Base-by-base conservation (phyloP, 2,113 vertebrate genomes). In the Scomber japonicus region DNA sequence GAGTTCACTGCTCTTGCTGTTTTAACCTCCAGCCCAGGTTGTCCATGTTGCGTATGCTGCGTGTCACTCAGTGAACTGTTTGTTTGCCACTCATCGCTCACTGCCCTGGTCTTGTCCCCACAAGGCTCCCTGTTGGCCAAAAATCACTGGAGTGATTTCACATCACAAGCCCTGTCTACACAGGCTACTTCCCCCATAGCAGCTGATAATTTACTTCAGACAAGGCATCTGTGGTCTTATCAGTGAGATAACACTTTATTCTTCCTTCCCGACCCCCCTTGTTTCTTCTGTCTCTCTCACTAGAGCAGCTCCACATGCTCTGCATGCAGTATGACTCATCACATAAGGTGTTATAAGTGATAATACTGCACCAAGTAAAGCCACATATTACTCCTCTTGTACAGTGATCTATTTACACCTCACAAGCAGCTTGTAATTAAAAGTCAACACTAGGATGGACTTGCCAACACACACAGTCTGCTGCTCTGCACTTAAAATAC, bases 11-110 rank as follows among this genome's bases (percentile, higher is more conserved):
- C 78, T 79, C 80, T 70, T 66, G 66, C 76, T 83, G 81, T 85
- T 86, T 90, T 89, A 88, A 91, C 92, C 90, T 88, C 40, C 27
- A 54, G 59, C 90, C 82, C 53, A 1, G 51, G 54, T 74, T 85
- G 90, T 89, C 88, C 75, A 50, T 68, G 76, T 54, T 67, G 78
- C 17, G 40, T 75, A 66, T 51, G 12, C 74, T 48, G 68, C 24
- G 13, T 78, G 88, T 89, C 86, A 90, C 81, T 90, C 82, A 80
- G 51, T 73, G 85, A 80, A 68, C 80, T 74, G 75, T 72, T 87
- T 85, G 74, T 86, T 88, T 82, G 78, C 80, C 71, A 85, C 68
- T 91, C 81, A 87, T 77, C 71, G 56, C 67, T 82, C 81, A 56
- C 67, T 53, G 76, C 71, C 69, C 81, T 30, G 65, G 56, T 56